Evolutionary conservation across 2,888 invertebrate species (phyloP).

Genomic region (Pristionchus japonicus): DNA sequence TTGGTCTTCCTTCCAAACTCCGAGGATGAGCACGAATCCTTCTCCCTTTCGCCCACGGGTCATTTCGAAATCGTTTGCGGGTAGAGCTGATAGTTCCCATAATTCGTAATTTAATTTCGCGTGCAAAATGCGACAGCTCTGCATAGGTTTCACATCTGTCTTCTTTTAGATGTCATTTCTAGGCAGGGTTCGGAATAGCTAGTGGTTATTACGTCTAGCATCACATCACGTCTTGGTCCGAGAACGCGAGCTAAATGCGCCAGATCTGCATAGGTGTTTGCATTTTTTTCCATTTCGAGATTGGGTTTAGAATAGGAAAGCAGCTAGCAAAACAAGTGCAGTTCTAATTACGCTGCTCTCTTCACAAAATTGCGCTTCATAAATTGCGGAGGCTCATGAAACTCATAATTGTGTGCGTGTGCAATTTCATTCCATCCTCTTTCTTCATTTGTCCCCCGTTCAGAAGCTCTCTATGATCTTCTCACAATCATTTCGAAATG

Average conservation of each 20-base stretch:
- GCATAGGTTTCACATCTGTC: no score
- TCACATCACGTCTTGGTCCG: no score
- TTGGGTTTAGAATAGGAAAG: background rate
- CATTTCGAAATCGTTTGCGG: background rate
- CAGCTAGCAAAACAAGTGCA: background rate
- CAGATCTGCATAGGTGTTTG: no score
- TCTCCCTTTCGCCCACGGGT: background rate
- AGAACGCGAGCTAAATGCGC: no score
- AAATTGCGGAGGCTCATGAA: background rate
- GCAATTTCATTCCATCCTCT: background rate
- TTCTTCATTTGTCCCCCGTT: background rate
- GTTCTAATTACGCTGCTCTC: background rate
- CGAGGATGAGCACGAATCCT: background rate
- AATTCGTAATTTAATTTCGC: no score
- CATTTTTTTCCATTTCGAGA: no score
- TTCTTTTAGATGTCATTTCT: no score
- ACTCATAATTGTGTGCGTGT: background rate
- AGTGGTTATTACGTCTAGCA: no score
- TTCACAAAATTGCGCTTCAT: background rate
- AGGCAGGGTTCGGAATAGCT: no score
- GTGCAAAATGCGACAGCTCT: no score
- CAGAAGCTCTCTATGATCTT: constrained; percentile 64
- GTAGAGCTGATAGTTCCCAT: no score
- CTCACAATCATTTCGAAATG: constrained; percentile 72
- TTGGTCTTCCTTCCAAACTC: background rate